phyloP scores from a whole-genome alignment of 2,113 vertebrate genomes.

The Osmerus eperlanus region DNA sequence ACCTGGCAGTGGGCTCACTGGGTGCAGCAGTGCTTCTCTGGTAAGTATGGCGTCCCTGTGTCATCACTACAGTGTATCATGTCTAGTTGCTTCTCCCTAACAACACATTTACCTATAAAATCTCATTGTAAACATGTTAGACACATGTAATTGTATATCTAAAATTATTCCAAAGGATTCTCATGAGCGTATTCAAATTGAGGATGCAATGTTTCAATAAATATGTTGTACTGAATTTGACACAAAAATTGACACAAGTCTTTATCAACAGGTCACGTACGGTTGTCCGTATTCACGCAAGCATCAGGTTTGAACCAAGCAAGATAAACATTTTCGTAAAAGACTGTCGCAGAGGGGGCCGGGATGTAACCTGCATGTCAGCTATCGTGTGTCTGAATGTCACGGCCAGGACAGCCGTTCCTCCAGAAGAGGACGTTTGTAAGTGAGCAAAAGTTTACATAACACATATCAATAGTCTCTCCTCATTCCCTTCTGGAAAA shows the following conservation, averaged over 20 bases:
- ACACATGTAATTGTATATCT: no score
- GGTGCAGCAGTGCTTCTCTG: constrained; percentile 86
- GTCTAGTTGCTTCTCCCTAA: no score
- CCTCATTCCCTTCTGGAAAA: background rate
- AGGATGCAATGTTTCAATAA: no score
- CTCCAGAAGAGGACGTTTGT: constrained; percentile 68
- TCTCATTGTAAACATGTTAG: no score
- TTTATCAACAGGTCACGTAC: constrained; percentile 81
- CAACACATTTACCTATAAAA: no score
- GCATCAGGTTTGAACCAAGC: constrained; percentile 82
- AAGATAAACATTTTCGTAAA: constrained; percentile 94
- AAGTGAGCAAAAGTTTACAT: constrained; percentile 19
- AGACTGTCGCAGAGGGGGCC: constrained; percentile 81
- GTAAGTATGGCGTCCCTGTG: constrained; percentile 61
- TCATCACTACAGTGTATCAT: no score
- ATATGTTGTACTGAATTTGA: no score
- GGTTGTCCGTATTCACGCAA: constrained; percentile 79
- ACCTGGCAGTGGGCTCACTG: constrained; percentile 86
- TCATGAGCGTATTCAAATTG: no score
- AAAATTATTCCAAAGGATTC: background rate
- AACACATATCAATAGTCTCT: background rate
- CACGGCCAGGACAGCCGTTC: constrained; percentile 64
- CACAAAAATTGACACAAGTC: background rate
- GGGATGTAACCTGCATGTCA: constrained; percentile 86
- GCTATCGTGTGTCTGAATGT: constrained; percentile 81